Percentiles rank a stretch among this genome's conserved stretches.
phyloP scores from a whole-genome alignment of 1,140 invertebrate species.

The Archivesica marissinica region DNA sequence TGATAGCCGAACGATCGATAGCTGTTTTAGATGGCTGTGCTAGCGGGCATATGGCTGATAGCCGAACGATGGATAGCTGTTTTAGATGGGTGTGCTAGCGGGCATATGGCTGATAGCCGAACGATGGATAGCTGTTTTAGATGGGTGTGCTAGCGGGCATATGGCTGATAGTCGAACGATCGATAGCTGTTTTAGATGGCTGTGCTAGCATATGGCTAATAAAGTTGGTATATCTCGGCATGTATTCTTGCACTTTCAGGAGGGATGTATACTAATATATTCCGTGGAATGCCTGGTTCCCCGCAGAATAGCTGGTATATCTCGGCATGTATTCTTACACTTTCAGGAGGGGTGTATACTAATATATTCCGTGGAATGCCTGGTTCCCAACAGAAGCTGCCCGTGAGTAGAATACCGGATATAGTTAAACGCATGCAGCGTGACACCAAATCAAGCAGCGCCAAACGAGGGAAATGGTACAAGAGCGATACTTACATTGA shows the following conservation, averaged over 20 bases:
- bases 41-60: neutral
- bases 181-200: neutral
- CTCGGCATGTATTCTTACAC: no score
- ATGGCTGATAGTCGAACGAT: neutral
- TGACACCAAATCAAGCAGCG: slow-evolving; percentile 52
- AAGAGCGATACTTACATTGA: slow-evolving; percentile 57
- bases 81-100: no score
- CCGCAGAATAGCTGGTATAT: slow-evolving; percentile 45
- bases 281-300: slow-evolving; percentile 29
- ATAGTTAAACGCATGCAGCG: slow-evolving; percentile 60
- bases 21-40: neutral
- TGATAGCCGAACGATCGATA: neutral
- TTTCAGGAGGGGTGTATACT: slow-evolving; percentile 40
- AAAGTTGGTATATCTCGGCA: neutral
- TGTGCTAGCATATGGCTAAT: neutral
- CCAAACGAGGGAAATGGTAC: slow-evolving; percentile 56
- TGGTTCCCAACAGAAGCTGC: slow-evolving; percentile 43
- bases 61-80: no score
- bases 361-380: slow-evolving; percentile 51
- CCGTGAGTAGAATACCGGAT: slow-evolving; percentile 49
- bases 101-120: no score
- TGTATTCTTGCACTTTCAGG: slow-evolving; percentile 5
- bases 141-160: no score
- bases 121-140: no score
- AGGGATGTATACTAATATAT: slow-evolving; percentile 44